Percentiles rank a stretch among this genome's conserved stretches.
These are phyloP conservation scores for Idaea aversata DNA, from an alignment of 2,888 invertebrate genomes.

Conservation along the genomic window DNA sequence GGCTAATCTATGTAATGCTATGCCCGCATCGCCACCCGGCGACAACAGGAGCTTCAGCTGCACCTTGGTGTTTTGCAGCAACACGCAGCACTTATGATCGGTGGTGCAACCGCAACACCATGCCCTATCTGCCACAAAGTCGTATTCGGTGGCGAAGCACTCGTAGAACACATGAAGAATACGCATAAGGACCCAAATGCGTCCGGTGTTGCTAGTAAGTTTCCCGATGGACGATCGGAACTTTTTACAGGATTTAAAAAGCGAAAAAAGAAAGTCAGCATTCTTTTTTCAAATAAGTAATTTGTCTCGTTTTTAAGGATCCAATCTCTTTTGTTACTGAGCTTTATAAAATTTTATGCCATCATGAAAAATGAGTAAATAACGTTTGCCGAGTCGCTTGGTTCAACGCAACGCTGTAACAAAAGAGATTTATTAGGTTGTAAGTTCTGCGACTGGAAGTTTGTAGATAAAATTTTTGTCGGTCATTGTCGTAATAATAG, in stretches of 20 bases:
- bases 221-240: constrained; percentile 49
- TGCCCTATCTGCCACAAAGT: constrained; percentile 97
- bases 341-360: constrained; percentile 15
- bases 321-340: constrained; percentile 23
- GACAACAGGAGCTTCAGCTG: constrained; percentile 90
- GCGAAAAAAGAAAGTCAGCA: constrained; percentile 35
- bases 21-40: constrained; percentile 72
- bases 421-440: constrained; percentile 63
- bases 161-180: constrained; percentile 98
- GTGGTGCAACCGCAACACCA: constrained; percentile 94
- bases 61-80: constrained; percentile 97
- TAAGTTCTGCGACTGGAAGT: constrained; percentile 75
- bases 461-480: constrained; percentile 46
- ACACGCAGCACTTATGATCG: constrained; percentile 95
- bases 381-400: not conserved
- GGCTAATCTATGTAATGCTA: constrained; percentile 72
- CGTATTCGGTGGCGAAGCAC: constrained; percentile 94
- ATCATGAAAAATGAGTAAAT: constrained; percentile 3
- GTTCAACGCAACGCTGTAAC: constrained; percentile 32
- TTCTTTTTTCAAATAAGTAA: constrained; percentile 23
- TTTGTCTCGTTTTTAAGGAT: constrained; percentile 7
- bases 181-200: constrained; percentile 96
- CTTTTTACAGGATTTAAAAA: constrained; percentile 26
- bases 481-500: constrained; percentile 38
- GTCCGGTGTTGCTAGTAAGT: constrained; percentile 94